Evolutionary conservation across 1,140 invertebrate genomes (phyloP).

Genomic region (Caerostris darwini): DNA sequence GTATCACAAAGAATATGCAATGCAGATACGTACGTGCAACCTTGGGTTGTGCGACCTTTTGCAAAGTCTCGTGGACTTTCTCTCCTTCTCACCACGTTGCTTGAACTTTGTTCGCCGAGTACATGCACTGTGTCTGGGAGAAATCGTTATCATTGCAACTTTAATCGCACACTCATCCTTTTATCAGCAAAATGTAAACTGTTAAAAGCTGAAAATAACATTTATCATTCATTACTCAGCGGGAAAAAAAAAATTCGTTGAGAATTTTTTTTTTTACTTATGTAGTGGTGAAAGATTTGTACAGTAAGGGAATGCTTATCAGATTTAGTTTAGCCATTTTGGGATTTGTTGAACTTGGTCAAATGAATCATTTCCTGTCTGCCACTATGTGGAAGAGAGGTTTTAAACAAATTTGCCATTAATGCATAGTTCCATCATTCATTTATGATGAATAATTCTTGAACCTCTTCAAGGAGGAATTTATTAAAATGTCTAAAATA

Average conservation of each 20-base stretch:
- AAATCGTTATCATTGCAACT: neutral
- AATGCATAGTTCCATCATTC: no score
- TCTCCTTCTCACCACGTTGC: neutral
- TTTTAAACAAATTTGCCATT: no score
- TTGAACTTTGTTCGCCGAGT: slow-evolving; percentile 15
- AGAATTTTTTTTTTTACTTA: neutral
- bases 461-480: no score
- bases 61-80: neutral
- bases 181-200: slow-evolving; percentile 68
- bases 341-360: neutral
- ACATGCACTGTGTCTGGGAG: slow-evolving; percentile 32
- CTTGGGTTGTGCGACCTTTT: neutral
- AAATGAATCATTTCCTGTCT: neutral
- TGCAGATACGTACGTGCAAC: slow-evolving; percentile 25
- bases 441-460: no score
- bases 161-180: slow-evolving; percentile 21
- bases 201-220: slow-evolving; percentile 60
- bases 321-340: neutral
- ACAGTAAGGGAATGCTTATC: neutral
- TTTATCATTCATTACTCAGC: slow-evolving; percentile 34
- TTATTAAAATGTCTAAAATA: no score
- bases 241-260: neutral
- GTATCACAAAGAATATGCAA: neutral
- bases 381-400: neutral
- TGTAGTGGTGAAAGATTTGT: neutral